Conservation (phyloP, 1,140 invertebrate genomes). For the Cepaea nemoralis region DNA sequence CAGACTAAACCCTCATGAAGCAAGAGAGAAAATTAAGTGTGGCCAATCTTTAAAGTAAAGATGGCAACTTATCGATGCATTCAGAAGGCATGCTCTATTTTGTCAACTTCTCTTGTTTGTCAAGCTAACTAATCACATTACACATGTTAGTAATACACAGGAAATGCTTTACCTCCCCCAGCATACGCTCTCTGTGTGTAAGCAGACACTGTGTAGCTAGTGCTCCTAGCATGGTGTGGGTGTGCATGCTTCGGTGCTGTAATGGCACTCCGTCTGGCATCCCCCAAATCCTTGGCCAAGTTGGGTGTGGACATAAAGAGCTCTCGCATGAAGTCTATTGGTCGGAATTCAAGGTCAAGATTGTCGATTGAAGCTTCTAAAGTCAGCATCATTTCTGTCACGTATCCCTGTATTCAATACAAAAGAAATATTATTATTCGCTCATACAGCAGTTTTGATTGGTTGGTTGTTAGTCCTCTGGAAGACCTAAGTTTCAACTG, state of each 20-base stretch:
- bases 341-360: conserved; percentile 66
- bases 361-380: conserved; percentile 95
- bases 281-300: conserved; percentile 82
- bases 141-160: too few relatives aligned
- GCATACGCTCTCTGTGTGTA: conserved; percentile 51
- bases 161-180: conserved; percentile 42
- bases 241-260: conserved; percentile 55
- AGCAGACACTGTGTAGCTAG: conserved; percentile 88
- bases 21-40: too few relatives aligned
- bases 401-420: conserved; percentile 81
- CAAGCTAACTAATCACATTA: too few relatives aligned
- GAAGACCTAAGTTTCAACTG: too few relatives aligned
- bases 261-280: conserved; percentile 60
- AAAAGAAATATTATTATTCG: background rate
- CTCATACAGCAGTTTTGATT: too few relatives aligned
- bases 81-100: too few relatives aligned
- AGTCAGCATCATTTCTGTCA: conserved; percentile 95
- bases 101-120: too few relatives aligned
- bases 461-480: too few relatives aligned
- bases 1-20: too few relatives aligned
- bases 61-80: too few relatives aligned
- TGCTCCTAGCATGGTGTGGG: conserved; percentile 79
- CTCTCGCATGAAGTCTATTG: conserved; percentile 75
- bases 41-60: too few relatives aligned
- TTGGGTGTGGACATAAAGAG: conserved; percentile 97